Evolutionary conservation across 1,140 invertebrate species (phyloP).

Genomic region (Atta cephalotes): DNA sequence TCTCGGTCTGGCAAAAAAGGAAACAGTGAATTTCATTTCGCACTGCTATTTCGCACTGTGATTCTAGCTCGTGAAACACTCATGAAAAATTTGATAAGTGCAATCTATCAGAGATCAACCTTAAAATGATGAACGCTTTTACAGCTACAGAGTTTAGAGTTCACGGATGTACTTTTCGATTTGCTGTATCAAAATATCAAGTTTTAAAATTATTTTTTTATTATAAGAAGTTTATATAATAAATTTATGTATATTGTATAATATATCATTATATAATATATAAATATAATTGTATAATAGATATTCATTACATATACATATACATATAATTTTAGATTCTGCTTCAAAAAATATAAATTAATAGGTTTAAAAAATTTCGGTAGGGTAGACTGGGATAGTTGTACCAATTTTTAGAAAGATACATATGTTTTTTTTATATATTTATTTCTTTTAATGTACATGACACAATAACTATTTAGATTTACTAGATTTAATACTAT

Average conservation of each 20-base stretch:
- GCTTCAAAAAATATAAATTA: not conserved
- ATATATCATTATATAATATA: too few relatives aligned
- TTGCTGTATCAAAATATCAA: not conserved
- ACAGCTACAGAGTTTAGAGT: not conserved
- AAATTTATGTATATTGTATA: not conserved
- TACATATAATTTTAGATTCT: not conserved
- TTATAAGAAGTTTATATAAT: not conserved
- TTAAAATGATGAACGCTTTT: not conserved
- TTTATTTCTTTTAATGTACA: too few relatives aligned
- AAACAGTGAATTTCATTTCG: not conserved
- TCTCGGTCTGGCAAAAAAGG: not conserved
- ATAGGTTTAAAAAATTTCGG: not conserved
- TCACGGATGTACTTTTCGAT: not conserved
- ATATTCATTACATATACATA: too few relatives aligned
- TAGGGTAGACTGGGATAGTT: too few relatives aligned
- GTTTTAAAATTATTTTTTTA: not conserved
- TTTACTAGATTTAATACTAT: too few relatives aligned
- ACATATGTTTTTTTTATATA: too few relatives aligned
- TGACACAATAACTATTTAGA: too few relatives aligned
- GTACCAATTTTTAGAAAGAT: too few relatives aligned
- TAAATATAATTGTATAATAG: too few relatives aligned
- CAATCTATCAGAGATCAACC: not conserved
- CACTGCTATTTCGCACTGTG: not conserved
- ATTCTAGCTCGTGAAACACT: not conserved
- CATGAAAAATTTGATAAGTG: not conserved